Conservation (phyloP, 2,888 invertebrate genomes). For the Diaperis boleti region DNA sequence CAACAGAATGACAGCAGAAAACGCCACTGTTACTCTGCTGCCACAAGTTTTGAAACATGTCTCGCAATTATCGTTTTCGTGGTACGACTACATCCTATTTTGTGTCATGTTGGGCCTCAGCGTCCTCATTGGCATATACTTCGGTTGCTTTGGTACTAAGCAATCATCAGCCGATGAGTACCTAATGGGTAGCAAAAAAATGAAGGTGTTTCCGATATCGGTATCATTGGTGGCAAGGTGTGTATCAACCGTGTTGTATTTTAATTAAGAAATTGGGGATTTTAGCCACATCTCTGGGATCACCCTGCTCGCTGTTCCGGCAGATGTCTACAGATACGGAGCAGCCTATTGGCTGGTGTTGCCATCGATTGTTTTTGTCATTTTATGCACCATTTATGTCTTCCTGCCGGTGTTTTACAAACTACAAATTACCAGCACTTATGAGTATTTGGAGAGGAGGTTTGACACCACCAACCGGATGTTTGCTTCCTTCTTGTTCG, state of each 20-base stretch:
- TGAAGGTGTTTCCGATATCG: slow-evolving; percentile 80
- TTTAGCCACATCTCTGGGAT: slow-evolving; percentile 80
- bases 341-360: slow-evolving; percentile 71
- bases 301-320: slow-evolving; percentile 79
- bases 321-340: slow-evolving; percentile 80
- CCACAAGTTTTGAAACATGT: neutral
- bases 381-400: slow-evolving; percentile 62
- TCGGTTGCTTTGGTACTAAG: slow-evolving; percentile 70
- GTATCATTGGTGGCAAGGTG: slow-evolving; percentile 82
- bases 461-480: slow-evolving; percentile 73
- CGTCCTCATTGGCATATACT: slow-evolving; percentile 71
- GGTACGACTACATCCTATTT: slow-evolving; percentile 71
- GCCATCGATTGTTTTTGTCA: slow-evolving; percentile 63
- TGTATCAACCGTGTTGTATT: slow-evolving; percentile 75
- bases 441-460: slow-evolving; percentile 76
- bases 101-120: slow-evolving; percentile 68
- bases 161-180: slow-evolving; percentile 77
- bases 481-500: slow-evolving; percentile 72
- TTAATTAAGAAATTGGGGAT: slow-evolving; percentile 53
- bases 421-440: slow-evolving; percentile 77
- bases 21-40: too few relatives aligned
- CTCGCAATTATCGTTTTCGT: slow-evolving; percentile 44
- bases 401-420: slow-evolving; percentile 78
- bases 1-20: neutral
- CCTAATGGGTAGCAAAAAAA: slow-evolving; percentile 77